Percentiles rank a stretch among this genome's conserved stretches.
Conservation (phyloP, 2,113 vertebrate genomes). For the Passer montanus region DNA sequence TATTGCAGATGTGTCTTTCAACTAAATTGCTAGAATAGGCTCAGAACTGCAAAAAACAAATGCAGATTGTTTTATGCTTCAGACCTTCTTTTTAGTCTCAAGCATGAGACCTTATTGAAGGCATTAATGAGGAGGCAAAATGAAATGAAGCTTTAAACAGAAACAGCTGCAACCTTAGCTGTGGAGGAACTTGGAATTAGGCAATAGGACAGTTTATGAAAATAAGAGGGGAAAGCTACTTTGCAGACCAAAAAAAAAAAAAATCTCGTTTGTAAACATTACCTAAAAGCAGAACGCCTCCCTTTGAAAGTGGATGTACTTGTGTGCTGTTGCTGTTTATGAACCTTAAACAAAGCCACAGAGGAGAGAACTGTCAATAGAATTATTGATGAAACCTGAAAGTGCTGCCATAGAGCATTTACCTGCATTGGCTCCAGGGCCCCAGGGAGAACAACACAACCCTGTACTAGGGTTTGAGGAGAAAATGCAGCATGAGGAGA, state of each 20-base stretch:
- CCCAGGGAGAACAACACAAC: not conserved
- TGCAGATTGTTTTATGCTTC: not conserved
- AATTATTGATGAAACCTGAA: not conserved
- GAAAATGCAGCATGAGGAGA: not conserved
- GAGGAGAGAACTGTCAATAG: not conserved
- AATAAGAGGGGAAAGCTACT: not conserved
- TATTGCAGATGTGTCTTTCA: not conserved
- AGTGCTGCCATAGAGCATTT: not conserved
- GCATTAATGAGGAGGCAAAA: constrained; percentile 30
- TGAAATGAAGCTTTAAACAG: constrained; percentile 35
- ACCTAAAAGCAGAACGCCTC: not conserved
- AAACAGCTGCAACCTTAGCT: constrained; percentile 39
- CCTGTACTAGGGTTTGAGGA: not conserved
- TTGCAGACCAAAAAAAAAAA: not conserved
- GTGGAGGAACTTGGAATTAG: not conserved
- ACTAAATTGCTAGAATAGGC: not conserved
- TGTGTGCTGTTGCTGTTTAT: not conserved
- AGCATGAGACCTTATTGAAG: constrained; percentile 11
- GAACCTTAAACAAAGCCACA: not conserved
- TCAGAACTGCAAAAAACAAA: not conserved
- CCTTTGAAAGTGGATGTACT: not conserved
- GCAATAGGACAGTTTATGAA: not conserved
- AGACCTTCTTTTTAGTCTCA: constrained; percentile 11
- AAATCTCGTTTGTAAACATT: not conserved
- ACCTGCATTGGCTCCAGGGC: not conserved